A percentile compares a stretch with the other conserved stretches of the same genome.
phyloP scores from a whole-genome alignment of 1,140 invertebrate species.

The Platyscapa corneri region DNA sequence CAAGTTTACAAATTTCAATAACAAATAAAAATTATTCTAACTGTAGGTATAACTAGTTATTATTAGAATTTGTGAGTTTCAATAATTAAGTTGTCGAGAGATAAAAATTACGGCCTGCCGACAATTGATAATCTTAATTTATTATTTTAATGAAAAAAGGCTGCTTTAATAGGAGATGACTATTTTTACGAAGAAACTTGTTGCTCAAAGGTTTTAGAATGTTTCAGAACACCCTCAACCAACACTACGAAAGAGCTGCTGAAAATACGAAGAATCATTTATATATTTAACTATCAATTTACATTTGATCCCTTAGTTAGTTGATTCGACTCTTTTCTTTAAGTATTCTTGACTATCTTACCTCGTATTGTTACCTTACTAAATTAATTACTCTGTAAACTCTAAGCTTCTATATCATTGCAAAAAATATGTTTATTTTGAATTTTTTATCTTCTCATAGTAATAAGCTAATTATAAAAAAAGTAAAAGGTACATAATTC shows the following conservation, averaged over 20 bases:
- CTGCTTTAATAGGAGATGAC: neutral
- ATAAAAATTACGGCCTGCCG: no score
- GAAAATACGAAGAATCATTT: slow-evolving; percentile 21
- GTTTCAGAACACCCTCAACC: slow-evolving; percentile 42
- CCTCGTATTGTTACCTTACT: slow-evolving; percentile 6
- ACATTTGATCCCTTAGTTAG: slow-evolving; percentile 25
- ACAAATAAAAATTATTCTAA: neutral
- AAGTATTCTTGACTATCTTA: slow-evolving; percentile 20
- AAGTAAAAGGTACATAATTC: slow-evolving; percentile 68
- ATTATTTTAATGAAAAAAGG: neutral
- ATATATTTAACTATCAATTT: slow-evolving; percentile 27
- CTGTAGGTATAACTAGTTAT: no score
- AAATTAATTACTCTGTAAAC: slow-evolving; percentile 16
- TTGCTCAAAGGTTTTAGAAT: slow-evolving; percentile 46
- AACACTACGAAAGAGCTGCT: neutral
- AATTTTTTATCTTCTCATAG: neutral
- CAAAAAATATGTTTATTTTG: neutral
- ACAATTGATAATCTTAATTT: neutral
- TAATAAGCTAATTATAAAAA: slow-evolving; percentile 36
- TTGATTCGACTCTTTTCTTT: slow-evolving; percentile 18
- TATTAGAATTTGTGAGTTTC: no score
- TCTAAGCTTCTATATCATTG: slow-evolving; percentile 22
- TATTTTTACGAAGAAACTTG: slow-evolving; percentile 27
- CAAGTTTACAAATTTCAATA: neutral
- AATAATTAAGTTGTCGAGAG: neutral